Percentiles rank a stretch among this genome's conserved stretches.
Evolutionary conservation across 2,888 invertebrate species (phyloP).

Genomic region (Micropterix aruncella): DNA sequence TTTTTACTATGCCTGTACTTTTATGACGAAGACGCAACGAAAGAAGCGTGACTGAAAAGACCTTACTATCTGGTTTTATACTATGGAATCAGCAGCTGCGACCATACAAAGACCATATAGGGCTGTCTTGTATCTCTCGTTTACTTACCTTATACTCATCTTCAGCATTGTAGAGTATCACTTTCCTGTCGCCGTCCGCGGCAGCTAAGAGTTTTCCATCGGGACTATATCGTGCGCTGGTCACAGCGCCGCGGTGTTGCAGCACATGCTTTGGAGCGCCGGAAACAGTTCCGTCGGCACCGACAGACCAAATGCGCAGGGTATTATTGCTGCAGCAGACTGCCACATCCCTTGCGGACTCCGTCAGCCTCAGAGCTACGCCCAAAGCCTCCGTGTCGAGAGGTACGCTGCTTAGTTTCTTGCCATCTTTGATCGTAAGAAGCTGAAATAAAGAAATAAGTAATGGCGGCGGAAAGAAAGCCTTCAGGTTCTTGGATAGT

Average conservation of each 20-base stretch:
- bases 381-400: neutral
- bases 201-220: slow-evolving; percentile 80
- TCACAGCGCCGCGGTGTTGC: slow-evolving; percentile 71
- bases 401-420: neutral
- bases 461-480: no score
- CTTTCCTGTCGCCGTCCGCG: slow-evolving; percentile 79
- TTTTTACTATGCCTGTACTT: no score
- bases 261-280: slow-evolving; percentile 43
- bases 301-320: neutral
- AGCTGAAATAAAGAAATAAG: no score
- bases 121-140: no score
- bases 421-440: neutral
- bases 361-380: neutral
- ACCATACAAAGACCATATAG: no score
- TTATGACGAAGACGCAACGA: no score
- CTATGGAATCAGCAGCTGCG: no score
- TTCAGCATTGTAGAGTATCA: slow-evolving; percentile 62
- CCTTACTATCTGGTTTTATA: no score
- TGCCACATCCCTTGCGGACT: neutral
- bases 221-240: slow-evolving; percentile 80
- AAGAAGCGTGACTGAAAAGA: no score
- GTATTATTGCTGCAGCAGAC: neutral
- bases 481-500: no score
- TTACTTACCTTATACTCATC: slow-evolving; percentile 72
- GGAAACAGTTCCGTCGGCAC: neutral